Base-by-base conservation (phyloP, 2,888 invertebrate species). In the Ischnura elegans region DNA sequence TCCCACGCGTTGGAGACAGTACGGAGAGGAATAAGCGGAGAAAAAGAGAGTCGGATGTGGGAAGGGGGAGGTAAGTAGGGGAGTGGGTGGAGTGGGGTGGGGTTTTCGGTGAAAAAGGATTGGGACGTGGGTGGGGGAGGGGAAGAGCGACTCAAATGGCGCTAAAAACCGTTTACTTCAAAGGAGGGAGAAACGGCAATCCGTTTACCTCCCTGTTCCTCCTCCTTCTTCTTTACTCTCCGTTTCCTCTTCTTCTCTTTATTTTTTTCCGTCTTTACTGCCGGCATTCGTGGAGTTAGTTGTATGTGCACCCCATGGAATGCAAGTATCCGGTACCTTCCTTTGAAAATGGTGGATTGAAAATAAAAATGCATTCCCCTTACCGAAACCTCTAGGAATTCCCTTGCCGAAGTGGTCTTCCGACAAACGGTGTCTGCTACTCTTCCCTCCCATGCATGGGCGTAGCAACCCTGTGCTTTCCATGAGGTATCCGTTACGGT, bases 1-100 rank as follows among this genome's bases (percentile, higher is more conserved):
- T n/a, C n/a, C 90, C 61, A 90, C 61, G 90, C 43, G 90, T 61
- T 43, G 55, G 90, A 10, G 76, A 76, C 76, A 36, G 76, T 36
- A 76, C 16, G 76, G 76, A 36, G 36, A 13, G 36, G 76, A 76
- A 76, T 76, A 29, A 76, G 29, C 1, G 36, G 36, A 76, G 8
- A 51, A 76, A 76, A 76, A 6, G 10, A 42, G 46, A 86, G 86
- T 19, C 45, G 43, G 61, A 29, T 43, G 21, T 3, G 16, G 61
- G 46, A 16, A 51, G 47, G 87, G 47, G 87, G 87, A 51, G 51
- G 36, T 8, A 55, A 16, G 55, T 3, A 5, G 21, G 55, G 21
- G 55, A 55, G 55, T 3, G 55, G 55, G 3, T 21, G 25, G 51
- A 51, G 51, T 29, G 42, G 45, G 36, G 5, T 29, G 87, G 55